phyloP scores from a whole-genome alignment of 2,113 vertebrate genomes.

The Marmota monax region DNA sequence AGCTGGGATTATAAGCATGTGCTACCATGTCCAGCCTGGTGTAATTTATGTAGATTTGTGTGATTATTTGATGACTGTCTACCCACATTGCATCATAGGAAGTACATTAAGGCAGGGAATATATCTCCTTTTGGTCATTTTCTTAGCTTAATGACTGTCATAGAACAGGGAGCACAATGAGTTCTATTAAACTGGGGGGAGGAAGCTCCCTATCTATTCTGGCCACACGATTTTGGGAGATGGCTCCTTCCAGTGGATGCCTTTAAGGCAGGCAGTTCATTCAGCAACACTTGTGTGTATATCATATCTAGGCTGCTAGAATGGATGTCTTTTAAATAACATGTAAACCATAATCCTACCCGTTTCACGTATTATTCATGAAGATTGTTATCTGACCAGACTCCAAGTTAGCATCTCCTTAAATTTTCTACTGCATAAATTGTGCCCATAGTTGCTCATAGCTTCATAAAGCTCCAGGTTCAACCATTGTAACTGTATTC shows the following conservation, averaged over 20 bases:
- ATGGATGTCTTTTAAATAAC: slow-evolving; percentile 34
- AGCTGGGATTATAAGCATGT: not conserved
- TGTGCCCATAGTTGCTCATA: not conserved
- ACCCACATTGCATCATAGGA: not conserved
- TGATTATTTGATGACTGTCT: not conserved
- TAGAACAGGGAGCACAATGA: not conserved
- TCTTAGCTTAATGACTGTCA: slow-evolving; percentile 20
- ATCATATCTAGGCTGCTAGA: not conserved
- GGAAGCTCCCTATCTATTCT: not conserved
- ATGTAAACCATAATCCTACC: not conserved
- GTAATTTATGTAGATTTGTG: not conserved
- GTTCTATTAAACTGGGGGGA: not conserved
- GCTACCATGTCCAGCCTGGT: not conserved
- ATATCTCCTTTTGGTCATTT: not conserved
- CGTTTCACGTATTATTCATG: slow-evolving; percentile 20
- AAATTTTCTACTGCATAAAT: slow-evolving; percentile 36
- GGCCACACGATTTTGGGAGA: not conserved
- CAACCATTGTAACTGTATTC: slow-evolving; percentile 23
- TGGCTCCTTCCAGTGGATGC: not conserved
- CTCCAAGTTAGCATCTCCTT: not conserved
- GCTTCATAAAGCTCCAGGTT: not conserved
- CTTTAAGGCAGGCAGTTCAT: not conserved
- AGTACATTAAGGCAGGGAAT: not conserved
- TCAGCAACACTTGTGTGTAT: not conserved
- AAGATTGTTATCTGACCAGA: slow-evolving; percentile 45